Percentiles rank a stretch among this genome's conserved stretches.
phyloP scores from a whole-genome alignment of 2,113 vertebrate genomes.

The Mustelus asterias region DNA sequence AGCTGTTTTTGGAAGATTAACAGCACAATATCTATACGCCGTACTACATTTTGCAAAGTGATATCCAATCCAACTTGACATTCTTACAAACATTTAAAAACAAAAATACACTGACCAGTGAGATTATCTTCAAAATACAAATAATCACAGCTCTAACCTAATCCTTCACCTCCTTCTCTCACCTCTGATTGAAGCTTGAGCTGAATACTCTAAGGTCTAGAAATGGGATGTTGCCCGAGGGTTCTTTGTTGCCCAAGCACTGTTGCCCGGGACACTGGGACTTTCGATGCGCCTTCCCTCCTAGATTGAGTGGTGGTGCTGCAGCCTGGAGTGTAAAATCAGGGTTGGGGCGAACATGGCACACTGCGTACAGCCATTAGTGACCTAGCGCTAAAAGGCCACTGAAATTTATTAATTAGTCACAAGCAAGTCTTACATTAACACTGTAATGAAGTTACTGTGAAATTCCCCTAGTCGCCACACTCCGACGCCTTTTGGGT shows the following conservation, averaged over 20 bases:
- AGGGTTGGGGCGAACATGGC: not conserved
- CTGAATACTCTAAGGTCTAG: not conserved
- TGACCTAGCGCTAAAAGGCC: too few relatives aligned
- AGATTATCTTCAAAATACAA: not conserved
- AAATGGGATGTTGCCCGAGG: not conserved
- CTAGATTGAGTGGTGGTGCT: not conserved
- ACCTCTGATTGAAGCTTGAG: not conserved
- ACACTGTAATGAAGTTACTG: too few relatives aligned
- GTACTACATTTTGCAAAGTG: not conserved
- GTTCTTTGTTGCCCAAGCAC: not conserved
- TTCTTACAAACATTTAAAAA: not conserved
- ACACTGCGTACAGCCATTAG: not conserved
- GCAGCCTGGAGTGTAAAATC: not conserved
- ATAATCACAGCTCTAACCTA: not conserved
- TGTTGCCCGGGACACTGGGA: not conserved
- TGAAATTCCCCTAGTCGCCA: too few relatives aligned
- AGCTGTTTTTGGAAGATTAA: not conserved
- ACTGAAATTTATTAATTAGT: not conserved
- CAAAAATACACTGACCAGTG: not conserved
- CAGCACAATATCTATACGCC: not conserved
- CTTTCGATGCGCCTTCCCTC: not conserved
- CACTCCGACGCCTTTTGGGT: too few relatives aligned
- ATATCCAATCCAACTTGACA: not conserved
- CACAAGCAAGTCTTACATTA: too few relatives aligned
- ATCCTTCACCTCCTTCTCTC: not conserved